Conservation (phyloP, 2,113 vertebrate species). For the Strix uralensis region DNA sequence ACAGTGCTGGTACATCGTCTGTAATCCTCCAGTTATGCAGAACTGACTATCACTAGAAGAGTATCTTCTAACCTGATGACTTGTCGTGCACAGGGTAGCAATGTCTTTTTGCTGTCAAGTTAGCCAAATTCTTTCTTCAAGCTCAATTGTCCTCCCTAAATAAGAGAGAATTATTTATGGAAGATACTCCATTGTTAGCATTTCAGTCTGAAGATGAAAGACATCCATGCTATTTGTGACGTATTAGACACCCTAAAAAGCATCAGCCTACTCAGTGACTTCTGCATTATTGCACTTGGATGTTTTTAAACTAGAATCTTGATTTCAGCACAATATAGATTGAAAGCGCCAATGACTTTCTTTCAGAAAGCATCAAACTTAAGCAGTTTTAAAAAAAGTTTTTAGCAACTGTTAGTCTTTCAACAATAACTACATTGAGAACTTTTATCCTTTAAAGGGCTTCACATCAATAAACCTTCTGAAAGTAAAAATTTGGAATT, state of each 20-base stretch:
- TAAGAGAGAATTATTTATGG: constrained; percentile 55
- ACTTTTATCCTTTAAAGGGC: neutral
- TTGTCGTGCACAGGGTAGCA: neutral
- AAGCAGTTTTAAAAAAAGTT: neutral
- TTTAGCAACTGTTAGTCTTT: neutral
- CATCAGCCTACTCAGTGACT: neutral
- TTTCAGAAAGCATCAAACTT: neutral
- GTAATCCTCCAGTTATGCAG: neutral
- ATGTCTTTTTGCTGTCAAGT: constrained; percentile 22
- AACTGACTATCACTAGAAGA: neutral
- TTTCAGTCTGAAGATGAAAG: constrained; percentile 28
- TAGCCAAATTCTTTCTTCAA: constrained; percentile 28
- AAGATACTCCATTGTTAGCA: neutral
- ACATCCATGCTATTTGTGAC: neutral
- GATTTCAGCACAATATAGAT: neutral
- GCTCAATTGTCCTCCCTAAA: constrained; percentile 9
- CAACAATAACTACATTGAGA: neutral
- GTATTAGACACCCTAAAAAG: neutral
- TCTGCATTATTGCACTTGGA: neutral
- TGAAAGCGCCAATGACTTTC: neutral
- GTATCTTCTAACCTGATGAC: neutral
- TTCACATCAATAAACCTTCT: neutral
- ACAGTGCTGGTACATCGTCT: neutral
- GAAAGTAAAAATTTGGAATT: neutral
- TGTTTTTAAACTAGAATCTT: neutral